Evolutionary conservation across 1,140 invertebrate genomes (phyloP).

Genomic region (Armadillidium nasatum): DNA sequence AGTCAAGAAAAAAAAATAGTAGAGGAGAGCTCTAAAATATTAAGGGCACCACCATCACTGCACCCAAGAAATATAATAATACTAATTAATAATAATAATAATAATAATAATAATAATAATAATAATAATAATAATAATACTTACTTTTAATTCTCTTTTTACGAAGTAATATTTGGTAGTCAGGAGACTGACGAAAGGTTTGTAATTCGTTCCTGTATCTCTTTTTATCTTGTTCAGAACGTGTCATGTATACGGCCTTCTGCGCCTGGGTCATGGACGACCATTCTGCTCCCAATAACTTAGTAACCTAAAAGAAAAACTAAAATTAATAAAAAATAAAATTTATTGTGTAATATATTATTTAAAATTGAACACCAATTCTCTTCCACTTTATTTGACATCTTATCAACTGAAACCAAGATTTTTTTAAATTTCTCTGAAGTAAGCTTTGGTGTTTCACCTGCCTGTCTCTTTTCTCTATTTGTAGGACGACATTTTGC

Average conservation of each 20-base stretch:
- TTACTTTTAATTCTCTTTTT: slow-evolving; percentile 56
- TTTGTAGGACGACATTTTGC: too few relatives aligned
- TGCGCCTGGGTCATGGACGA: slow-evolving; percentile 54
- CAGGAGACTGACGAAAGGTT: slow-evolving; percentile 57
- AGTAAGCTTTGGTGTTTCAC: too few relatives aligned
- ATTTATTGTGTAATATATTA: too few relatives aligned
- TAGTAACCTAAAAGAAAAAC: slow-evolving; percentile 51
- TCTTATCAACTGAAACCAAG: too few relatives aligned
- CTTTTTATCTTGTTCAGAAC: slow-evolving; percentile 57
- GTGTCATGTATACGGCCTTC: slow-evolving; percentile 56
- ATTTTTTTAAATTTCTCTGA: too few relatives aligned
- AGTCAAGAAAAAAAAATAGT: too few relatives aligned
- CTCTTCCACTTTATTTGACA: too few relatives aligned
- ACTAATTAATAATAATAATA: background rate
- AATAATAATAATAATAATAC: too few relatives aligned
- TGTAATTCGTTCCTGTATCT: slow-evolving; percentile 57
- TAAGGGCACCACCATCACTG: background rate
- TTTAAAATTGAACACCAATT: too few relatives aligned
- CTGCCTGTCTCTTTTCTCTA: too few relatives aligned
- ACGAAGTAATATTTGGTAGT: slow-evolving; percentile 55
- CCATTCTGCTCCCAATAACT: slow-evolving; percentile 59
- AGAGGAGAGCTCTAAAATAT: too few relatives aligned
- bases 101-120: slow-evolving; percentile 8
- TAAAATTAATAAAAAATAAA: too few relatives aligned
- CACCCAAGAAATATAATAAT: background rate